Evolutionary conservation across 2,888 invertebrate species (phyloP), one percentile per base, ranked within the genome.

Genomic region (Aquatica leii): DNA sequence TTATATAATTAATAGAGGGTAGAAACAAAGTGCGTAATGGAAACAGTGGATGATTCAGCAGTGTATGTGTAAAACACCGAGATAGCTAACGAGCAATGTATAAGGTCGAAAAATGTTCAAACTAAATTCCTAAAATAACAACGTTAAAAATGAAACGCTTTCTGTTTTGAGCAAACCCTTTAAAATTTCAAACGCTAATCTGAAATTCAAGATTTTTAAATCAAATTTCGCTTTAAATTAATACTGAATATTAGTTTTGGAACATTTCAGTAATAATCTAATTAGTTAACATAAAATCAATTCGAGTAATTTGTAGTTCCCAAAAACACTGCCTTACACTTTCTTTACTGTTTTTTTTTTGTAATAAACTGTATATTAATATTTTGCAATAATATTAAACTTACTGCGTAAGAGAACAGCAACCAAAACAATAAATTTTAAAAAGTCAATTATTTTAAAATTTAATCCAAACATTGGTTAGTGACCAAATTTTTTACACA

Each of bases 1-100:
- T 63, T 63, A 63, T 63, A 59, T 63, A 63, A 63, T 63, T 63
- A 63, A 63, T 63, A 59, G 63, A 57, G 63, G 59, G 63, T 59
- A 59, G 63, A 55, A 63, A 59, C 50, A 55, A 59, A 59, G 63
- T 55, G 59, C 63, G 59, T 63, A 63, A 63, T 63, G 63, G 63
- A 63, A 63, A 59, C 59, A 50, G 48, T 55, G 53, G 63, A 63
- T 63, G 63, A 63, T 63, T 63, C 63, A 63, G 59, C 63, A 59
- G 59, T 59, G 6, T 24, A 63, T 59, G 63, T 63, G 63, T 40
- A 55, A 53, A 62, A 51, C 55, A 46, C 49, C 55, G 12, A 59
- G 54, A 54, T 51, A 50, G 55, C 55, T 40, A 40, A 46, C 53
- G 50, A 59, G 50, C 52, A 46, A 48, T 57, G 35, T 43, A 67